A percentile compares a stretch with the other conserved stretches of the same genome.
Conservation (phyloP, 2,888 invertebrate genomes). For the Xestia rhomboidea region DNA sequence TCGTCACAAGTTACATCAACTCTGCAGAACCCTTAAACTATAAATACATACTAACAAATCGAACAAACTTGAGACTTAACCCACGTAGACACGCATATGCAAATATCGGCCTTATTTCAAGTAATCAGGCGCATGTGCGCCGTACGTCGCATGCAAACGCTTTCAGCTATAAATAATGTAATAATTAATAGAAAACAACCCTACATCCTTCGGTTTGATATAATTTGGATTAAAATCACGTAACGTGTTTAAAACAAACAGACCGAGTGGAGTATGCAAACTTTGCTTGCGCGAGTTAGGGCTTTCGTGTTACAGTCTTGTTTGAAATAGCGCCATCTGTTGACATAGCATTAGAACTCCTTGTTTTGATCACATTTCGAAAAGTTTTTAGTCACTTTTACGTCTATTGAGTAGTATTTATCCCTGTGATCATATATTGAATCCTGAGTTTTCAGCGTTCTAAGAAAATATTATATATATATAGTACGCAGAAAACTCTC, state of each 20-base stretch:
- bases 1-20: conserved; percentile 26
- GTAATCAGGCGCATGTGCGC: conserved; percentile 47
- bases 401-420: neutral
- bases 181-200: conserved; percentile 62
- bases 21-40: conserved; percentile 47
- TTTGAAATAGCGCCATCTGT: conserved; percentile 48
- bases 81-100: conserved; percentile 67
- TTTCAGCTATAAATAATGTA: conserved; percentile 58
- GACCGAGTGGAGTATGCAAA: conserved; percentile 31
- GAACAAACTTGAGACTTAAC: conserved; percentile 55
- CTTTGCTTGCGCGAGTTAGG: conserved; percentile 37
- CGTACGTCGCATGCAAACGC: conserved; percentile 45
- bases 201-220: conserved; percentile 50
- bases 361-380: neutral
- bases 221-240: conserved; percentile 56
- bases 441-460: neutral
- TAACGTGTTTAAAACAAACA: conserved; percentile 51
- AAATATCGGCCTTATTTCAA: conserved; percentile 70
- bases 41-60: conserved; percentile 58
- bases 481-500: neutral
- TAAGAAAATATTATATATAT: conserved; percentile 9
- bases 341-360: conserved; percentile 22
- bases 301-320: conserved; percentile 32
- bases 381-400: neutral
- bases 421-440: neutral